These are phyloP conservation scores for Bombyx mandarina DNA, from an alignment of 1,140 invertebrate species.

Conservation along the genomic window DNA sequence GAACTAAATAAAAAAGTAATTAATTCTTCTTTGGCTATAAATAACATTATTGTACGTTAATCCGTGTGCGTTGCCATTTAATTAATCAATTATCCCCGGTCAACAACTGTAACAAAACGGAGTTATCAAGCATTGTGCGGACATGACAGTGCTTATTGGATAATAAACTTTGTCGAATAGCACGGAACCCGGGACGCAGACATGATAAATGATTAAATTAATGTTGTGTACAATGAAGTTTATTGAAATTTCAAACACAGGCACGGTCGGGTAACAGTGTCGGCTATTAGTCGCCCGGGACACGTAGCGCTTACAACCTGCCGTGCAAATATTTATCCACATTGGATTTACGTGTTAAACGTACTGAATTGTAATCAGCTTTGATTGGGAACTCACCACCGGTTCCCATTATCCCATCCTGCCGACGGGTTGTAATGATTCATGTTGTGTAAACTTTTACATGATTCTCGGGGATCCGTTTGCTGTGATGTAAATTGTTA, in stretches of 20 bases:
- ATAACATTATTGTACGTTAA: not conserved
- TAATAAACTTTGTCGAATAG: too few species aligned
- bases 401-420: slow-evolving; percentile 6
- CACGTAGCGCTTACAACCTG: slow-evolving; percentile 58
- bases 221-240: slow-evolving; percentile 12
- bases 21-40: too few species aligned
- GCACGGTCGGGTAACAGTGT: slow-evolving; percentile 51
- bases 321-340: slow-evolving; percentile 66
- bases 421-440: not conserved
- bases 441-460: not conserved
- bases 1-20: too few species aligned
- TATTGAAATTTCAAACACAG: slow-evolving; percentile 37
- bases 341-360: slow-evolving; percentile 60
- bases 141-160: too few species aligned
- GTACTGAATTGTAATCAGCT: slow-evolving; percentile 58
- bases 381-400: slow-evolving; percentile 40
- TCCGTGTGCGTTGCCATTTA: not conserved
- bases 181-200: too few species aligned
- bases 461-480: too few species aligned
- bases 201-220: not conserved
- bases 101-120: too few species aligned
- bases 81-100: too few species aligned
- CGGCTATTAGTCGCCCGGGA: slow-evolving; percentile 36
- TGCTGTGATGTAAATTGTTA: too few species aligned
- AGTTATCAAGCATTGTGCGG: too few species aligned